Conservation (phyloP, 2,888 invertebrate genomes). For the Trissolcus japonicus region DNA sequence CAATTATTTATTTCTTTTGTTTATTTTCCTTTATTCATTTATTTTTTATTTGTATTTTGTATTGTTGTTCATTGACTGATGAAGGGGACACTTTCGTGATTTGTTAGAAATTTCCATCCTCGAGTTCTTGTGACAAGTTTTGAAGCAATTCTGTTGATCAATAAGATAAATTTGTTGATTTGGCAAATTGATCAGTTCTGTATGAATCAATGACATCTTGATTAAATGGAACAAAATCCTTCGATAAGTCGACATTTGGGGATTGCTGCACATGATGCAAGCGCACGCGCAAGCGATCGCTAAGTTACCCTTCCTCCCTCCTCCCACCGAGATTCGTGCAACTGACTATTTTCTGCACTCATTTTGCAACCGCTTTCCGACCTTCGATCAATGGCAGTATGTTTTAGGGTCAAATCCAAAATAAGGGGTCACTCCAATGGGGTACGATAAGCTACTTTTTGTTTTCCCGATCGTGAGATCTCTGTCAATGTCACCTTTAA, state of each 20-base stretch:
- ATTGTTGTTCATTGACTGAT: neutral
- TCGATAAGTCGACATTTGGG: conserved; percentile 31
- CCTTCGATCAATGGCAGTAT: conserved; percentile 51
- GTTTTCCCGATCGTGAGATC: neutral
- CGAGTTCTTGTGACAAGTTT: too few relatives aligned
- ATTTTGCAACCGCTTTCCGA: conserved; percentile 38
- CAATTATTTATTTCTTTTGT: neutral
- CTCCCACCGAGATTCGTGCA: conserved; percentile 15
- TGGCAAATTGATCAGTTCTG: neutral
- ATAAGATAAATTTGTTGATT: neutral
- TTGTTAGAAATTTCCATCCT: too few relatives aligned
- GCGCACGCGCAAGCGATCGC: conserved; percentile 38
- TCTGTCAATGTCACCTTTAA: neutral
- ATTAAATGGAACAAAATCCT: conserved; percentile 5
- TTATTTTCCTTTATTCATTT: neutral
- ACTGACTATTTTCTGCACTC: conserved; percentile 44
- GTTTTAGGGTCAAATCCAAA: conserved; percentile 27
- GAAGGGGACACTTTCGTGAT: too few relatives aligned
- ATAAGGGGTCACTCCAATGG: neutral
- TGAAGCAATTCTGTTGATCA: too few relatives aligned
- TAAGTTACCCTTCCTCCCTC: conserved; percentile 6
- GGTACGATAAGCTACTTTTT: neutral
- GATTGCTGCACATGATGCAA: conserved; percentile 52
- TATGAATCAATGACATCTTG: conserved; percentile 1
- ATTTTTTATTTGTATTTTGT: neutral